phyloP scores from a whole-genome alignment of 2,888 invertebrate genomes.

The Cheilosia vernalis region DNA sequence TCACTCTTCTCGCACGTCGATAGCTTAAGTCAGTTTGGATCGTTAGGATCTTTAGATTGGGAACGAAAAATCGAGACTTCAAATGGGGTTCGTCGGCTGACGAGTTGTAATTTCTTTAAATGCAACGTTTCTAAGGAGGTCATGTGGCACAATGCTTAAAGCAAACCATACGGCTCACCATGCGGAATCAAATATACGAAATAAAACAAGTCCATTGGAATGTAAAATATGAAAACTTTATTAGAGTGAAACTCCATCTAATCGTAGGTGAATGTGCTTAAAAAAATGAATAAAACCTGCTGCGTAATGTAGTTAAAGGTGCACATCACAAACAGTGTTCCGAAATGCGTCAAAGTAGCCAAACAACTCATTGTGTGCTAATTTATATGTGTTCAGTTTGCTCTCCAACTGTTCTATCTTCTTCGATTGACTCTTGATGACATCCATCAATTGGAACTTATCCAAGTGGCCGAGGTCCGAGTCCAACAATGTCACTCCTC shows the following conservation, averaged over 20 bases:
- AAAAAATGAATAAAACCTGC: conserved; percentile 1
- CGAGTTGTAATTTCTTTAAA: too few relatives aligned
- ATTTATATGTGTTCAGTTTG: conserved; percentile 44
- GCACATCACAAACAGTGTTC: conserved; percentile 47
- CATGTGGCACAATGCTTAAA: too few relatives aligned
- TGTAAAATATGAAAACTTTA: conserved; percentile 21
- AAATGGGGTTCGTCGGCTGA: too few relatives aligned
- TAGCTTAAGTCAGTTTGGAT: too few relatives aligned
- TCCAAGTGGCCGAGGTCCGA: conserved; percentile 71
- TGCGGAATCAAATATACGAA: neutral
- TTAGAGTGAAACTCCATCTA: neutral
- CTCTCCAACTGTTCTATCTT: conserved; percentile 74
- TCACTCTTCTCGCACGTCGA: too few relatives aligned
- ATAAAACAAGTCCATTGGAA: neutral
- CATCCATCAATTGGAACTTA: conserved; percentile 69
- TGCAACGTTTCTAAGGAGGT: too few relatives aligned
- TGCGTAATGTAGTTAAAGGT: neutral
- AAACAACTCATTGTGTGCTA: conserved; percentile 44
- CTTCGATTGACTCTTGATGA: conserved; percentile 73
- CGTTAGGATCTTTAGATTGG: too few relatives aligned
- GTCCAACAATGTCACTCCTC: conserved; percentile 63
- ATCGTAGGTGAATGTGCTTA: conserved; percentile 5
- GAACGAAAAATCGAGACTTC: too few relatives aligned
- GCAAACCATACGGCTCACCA: too few relatives aligned
- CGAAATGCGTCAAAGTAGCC: conserved; percentile 41